Base-by-base conservation (phyloP, 92 coral and sea anemone genomes). In the Diadumene lineata region DNA sequence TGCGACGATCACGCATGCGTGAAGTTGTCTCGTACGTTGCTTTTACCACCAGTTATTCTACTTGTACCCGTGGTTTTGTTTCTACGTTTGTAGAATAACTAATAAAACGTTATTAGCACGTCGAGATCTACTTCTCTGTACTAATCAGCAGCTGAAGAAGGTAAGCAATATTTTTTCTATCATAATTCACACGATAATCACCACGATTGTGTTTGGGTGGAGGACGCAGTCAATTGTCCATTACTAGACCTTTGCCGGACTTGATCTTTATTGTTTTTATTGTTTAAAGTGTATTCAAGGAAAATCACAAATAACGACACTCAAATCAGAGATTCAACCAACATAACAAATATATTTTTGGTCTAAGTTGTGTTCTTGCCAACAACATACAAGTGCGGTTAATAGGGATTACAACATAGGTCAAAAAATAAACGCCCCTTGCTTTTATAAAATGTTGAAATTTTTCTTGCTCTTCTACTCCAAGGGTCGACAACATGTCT, bases 401-500 rank as follows among this genome's bases (percentile, higher is more conserved):
- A 21, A 18, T 26, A 30, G 22, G 29, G 46, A 61, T 64, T 76
- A 76, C 63, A 51, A 57, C 81, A 64, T 76, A 72, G 77, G 60
- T 64, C 81, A 76, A 76, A 65, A n/a, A 61, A 64, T 62, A 44
- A 60, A 27, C 68, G 68, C 79, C 64, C 61, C 22, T 31, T 31
- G 28, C 21, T 18, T 31, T 32, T 66, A 43, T n/a, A n/a, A 46
- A 43, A 64, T 29, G 68, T 55, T 32, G 43, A 38, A n/a, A 29
- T 21, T 77, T 78, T 50, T 67, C 50, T 57, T 68, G 23, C 64
- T 78, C 43, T 50, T 29, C 50, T 48, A 66, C 70, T 76, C n/a
- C 23, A 63, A 86, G 88, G 92, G 82, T 83, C 79, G 82, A 69
- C 67, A 86, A 73, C 82, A 87, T 87, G 92, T 68, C 78, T 63